Evolutionary conservation across 1,140 invertebrate genomes (phyloP).

Genomic region (Geopemphigus sp.): DNA sequence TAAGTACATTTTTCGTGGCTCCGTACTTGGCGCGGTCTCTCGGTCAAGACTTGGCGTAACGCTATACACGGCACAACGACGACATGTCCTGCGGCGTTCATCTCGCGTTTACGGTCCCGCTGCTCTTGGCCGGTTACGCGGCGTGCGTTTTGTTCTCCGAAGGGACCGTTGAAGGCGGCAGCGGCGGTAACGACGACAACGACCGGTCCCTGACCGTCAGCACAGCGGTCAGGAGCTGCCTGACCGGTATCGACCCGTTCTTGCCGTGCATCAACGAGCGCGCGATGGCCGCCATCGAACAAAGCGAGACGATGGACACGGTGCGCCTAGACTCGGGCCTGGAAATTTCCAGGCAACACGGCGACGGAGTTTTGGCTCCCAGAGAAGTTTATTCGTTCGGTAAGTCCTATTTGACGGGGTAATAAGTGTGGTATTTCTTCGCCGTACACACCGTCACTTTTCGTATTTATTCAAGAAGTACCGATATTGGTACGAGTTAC

Average conservation of each 20-base stretch:
- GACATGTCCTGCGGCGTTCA: too few species aligned
- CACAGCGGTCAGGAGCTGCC: neutral
- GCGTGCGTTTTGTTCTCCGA: constrained; percentile 7
- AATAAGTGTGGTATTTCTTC: too few species aligned
- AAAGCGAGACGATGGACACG: neutral
- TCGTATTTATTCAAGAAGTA: too few species aligned
- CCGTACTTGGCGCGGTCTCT: too few species aligned
- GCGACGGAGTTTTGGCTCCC: neutral
- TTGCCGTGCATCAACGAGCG: constrained; percentile 22
- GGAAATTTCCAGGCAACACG: neutral
- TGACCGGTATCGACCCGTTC: neutral
- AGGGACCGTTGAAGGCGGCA: too few species aligned
- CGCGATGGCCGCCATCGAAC: constrained; percentile 27
- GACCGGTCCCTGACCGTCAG: neutral
- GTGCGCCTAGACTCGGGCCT: neutral
- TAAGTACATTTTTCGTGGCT: too few species aligned
- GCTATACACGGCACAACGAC: too few species aligned
- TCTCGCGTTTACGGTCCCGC: neutral
- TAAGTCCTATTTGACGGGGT: neutral
- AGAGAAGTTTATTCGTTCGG: constrained; percentile 8
- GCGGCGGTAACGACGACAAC: neutral
- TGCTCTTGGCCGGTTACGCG: neutral
- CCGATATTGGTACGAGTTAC: too few species aligned
- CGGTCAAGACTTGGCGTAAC: too few species aligned
- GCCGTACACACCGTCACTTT: too few species aligned